A percentile compares a stretch with the other conserved stretches of the same genome.
Conservation (phyloP, 2,888 invertebrate genomes). For the Drosophila longiperda region DNA sequence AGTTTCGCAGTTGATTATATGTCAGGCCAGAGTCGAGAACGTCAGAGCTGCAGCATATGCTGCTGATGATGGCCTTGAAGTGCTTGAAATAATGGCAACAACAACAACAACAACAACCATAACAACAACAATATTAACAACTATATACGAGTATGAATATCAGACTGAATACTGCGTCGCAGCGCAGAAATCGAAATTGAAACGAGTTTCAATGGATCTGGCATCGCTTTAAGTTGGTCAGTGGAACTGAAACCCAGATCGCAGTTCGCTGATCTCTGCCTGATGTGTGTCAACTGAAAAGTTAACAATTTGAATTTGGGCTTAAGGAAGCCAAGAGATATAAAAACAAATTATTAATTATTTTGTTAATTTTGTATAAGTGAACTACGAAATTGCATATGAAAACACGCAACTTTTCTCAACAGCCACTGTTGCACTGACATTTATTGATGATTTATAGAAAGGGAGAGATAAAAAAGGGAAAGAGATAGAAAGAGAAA, state of each 20-base stretch:
- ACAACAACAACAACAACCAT: constrained; percentile 1
- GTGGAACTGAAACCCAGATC: constrained; percentile 45
- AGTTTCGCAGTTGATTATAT: constrained; percentile 70
- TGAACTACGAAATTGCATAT: too few species aligned
- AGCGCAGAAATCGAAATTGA: constrained; percentile 59
- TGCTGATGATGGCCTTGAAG: constrained; percentile 77
- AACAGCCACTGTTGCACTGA: constrained; percentile 37
- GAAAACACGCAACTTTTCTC: constrained; percentile 40
- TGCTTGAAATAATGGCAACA: constrained; percentile 30
- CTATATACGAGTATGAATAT: constrained; percentile 51
- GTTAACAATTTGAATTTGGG: not conserved
- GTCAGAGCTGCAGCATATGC: constrained; percentile 70
- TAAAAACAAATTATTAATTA: too few species aligned
- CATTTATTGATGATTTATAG: constrained; percentile 59
- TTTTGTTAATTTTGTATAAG: too few species aligned
- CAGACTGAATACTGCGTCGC: constrained; percentile 49
- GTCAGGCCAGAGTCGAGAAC: constrained; percentile 47
- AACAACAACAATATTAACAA: constrained; percentile 22
- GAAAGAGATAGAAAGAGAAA: not conserved
- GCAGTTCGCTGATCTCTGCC: constrained; percentile 3
- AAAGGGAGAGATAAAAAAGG: not conserved
- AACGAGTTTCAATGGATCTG: constrained; percentile 60
- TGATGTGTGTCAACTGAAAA: constrained; percentile 2
- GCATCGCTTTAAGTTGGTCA: constrained; percentile 65
- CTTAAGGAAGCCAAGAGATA: not conserved